Evolutionary conservation across 2,113 vertebrate genomes (phyloP).

Genomic region (Heterocephalus glaber): DNA sequence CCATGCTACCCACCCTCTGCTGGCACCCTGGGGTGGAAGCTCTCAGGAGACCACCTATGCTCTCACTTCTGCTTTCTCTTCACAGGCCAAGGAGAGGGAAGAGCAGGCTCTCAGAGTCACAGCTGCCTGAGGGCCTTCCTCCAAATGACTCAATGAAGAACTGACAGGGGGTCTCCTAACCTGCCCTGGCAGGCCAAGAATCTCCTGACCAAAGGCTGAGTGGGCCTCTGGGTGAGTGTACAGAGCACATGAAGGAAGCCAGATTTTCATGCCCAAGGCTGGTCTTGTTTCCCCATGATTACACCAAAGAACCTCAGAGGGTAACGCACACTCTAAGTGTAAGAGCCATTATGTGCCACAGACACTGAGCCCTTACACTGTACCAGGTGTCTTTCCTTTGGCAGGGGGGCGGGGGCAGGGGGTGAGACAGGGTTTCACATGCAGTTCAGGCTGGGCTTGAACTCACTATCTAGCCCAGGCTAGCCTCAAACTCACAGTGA

Average conservation of each 20-base stretch:
- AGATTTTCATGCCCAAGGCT: neutral
- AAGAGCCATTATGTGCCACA: neutral
- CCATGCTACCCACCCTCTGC: neutral
- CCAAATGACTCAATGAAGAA: slow-evolving; percentile 63
- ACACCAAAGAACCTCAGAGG: slow-evolving; percentile 12
- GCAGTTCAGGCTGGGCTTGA: neutral
- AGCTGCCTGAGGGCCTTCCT: slow-evolving; percentile 9
- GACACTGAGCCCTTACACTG: neutral
- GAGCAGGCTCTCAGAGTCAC: slow-evolving; percentile 13
- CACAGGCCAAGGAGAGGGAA: neutral
- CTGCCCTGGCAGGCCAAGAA: slow-evolving; percentile 29
- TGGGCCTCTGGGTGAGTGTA: neutral
- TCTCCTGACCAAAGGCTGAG: slow-evolving; percentile 37
- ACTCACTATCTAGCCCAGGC: neutral
- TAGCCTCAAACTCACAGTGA: neutral
- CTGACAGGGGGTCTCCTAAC: slow-evolving; percentile 31
- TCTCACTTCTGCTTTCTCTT: slow-evolving; percentile 69
- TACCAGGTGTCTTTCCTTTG: neutral
- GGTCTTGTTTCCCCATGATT: neutral
- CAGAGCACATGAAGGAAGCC: neutral
- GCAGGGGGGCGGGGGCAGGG: too few species aligned
- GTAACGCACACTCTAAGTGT: neutral
- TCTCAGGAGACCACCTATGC: neutral
- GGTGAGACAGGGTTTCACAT: neutral
- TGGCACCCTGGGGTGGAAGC: neutral